Base-by-base conservation (phyloP, 1,140 invertebrate species). In the Penaeus chinensis region DNA sequence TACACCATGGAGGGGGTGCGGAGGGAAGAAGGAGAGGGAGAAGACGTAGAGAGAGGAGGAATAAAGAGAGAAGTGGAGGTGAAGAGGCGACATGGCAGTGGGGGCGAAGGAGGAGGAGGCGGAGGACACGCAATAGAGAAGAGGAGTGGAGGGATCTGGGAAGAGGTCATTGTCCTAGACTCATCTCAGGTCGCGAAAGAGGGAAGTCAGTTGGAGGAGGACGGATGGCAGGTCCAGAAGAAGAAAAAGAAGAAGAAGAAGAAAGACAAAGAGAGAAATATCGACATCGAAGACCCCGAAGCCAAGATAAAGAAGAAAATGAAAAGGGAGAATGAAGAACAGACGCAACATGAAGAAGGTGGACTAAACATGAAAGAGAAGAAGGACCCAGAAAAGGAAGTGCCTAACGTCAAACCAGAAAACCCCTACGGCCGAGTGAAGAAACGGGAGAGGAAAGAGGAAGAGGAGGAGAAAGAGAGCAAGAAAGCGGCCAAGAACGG, bases 1-100 rank as follows among this genome's bases (percentile, higher is more conserved):
- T 84, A 84, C 69, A 84, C 82, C 47, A 84, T 84, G 82, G 82
- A 84, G 69, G 82, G 69, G n/a, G 66, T 76, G 82, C 10, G n/a
- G 54, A 60, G 69, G 32, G 32, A 47, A 61, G 54, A 20, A 42
- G 37, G 54, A 54, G 82, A 84, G n/a, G 82, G 20, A 27, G 63
- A 32, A 76, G 82, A 71, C 71, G 47, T 37, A 65, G 76, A 24
- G 13, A 62, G 37, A 54, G 66, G 61, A n/a, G 16, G 54, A 42
- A 84, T 84, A 69, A 65, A 84, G 69, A 65, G 54, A 47, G 66
- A 84, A 71, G n/a, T 47, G 54, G 47, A 32, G 42, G 61, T 22
- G 82, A 42, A 82, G 63, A 66, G 69, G 62, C 32, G 37, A 8
- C 47, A 42, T 19, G 60, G 62, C 27, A 27, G 47, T 18, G 19